Evolutionary conservation across 2,888 invertebrate genomes (phyloP).

Genomic region (Bursaphelenchus okinawaensis): DNA sequence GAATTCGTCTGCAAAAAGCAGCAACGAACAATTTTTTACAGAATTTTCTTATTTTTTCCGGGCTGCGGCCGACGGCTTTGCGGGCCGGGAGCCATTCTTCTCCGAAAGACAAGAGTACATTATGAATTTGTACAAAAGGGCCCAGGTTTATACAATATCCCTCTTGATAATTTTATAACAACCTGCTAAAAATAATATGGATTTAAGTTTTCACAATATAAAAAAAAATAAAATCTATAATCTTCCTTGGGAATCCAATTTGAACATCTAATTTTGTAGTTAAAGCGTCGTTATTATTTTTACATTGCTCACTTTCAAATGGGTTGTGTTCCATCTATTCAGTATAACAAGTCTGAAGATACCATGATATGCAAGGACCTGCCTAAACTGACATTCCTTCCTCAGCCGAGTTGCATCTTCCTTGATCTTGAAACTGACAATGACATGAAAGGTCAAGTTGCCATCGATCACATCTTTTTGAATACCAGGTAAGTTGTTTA

Average conservation of each 20-base stretch:
- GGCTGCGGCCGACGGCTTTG: neutral
- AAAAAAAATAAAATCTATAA: no score
- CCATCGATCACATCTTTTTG: neutral
- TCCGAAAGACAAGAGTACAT: no score
- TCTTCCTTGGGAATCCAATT: no score
- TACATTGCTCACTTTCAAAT: no score
- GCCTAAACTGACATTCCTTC: neutral
- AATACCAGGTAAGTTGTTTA: neutral
- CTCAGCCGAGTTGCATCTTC: neutral
- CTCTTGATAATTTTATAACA: no score
- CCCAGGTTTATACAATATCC: no score
- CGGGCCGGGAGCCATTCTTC: no score
- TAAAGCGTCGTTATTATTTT: no score
- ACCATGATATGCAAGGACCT: neutral
- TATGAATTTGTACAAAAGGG: no score
- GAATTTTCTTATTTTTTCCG: neutral
- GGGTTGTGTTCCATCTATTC: neutral
- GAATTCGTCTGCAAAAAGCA: neutral
- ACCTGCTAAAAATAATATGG: no score
- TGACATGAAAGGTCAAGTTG: neutral
- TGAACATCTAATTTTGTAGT: no score
- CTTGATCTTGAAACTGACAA: neutral
- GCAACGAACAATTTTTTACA: neutral
- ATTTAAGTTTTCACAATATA: no score
- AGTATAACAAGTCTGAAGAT: neutral